These are phyloP conservation scores for Nymphalis c-album DNA, from an alignment of 2,888 invertebrate genomes.

Conservation along the genomic window DNA sequence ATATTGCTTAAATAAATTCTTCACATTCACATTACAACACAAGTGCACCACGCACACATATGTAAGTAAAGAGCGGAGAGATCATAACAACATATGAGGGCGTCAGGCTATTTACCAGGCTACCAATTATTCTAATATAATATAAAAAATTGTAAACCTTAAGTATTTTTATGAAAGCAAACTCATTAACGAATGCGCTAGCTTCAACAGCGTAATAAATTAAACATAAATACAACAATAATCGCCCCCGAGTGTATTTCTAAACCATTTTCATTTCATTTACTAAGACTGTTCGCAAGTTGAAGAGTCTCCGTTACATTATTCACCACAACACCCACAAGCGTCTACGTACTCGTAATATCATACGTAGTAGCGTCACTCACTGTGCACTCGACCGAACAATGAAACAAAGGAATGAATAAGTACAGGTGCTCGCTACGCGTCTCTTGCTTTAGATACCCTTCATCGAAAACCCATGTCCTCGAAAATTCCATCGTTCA, in stretches of 20 bases:
- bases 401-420: slow-evolving; percentile 64
- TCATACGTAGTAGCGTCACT: slow-evolving; percentile 37
- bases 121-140: too few relatives aligned
- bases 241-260: too few relatives aligned
- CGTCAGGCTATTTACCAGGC: too few relatives aligned
- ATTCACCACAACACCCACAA: slow-evolving; percentile 31
- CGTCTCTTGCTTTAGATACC: slow-evolving; percentile 35
- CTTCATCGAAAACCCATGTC: slow-evolving; percentile 4
- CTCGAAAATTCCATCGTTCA: not conserved
- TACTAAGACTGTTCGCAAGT: not conserved
- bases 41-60: too few relatives aligned
- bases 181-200: too few relatives aligned
- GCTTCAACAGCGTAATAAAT: too few relatives aligned
- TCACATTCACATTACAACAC: too few relatives aligned
- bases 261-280: slow-evolving; percentile 2
- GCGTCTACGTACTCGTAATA: slow-evolving; percentile 41
- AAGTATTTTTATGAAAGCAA: too few relatives aligned
- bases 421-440: slow-evolving; percentile 56
- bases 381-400: slow-evolving; percentile 51
- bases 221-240: not conserved
- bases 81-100: too few relatives aligned
- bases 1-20: too few relatives aligned
- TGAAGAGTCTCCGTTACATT: slow-evolving; percentile 28
- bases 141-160: too few relatives aligned
- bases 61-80: too few relatives aligned